Percentiles rank a stretch among this genome's conserved stretches.
These are phyloP conservation scores for Megalops atlanticus DNA, from an alignment of 2,113 vertebrate species.

Conservation along the genomic window DNA sequence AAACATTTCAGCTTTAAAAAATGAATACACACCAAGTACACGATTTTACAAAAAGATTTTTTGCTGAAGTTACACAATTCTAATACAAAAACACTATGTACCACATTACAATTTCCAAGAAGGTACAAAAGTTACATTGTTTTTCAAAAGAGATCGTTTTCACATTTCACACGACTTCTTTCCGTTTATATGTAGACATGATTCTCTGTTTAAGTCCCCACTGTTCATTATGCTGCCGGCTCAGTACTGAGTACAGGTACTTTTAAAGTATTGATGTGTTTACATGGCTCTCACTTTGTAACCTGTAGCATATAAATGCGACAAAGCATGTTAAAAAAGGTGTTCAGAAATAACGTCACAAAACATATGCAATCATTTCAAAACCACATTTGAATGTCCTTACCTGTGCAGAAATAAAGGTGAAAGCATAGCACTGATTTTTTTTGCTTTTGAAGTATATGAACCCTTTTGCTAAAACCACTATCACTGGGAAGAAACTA, in stretches of 20 bases:
- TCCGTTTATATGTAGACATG: slow-evolving; percentile 87
- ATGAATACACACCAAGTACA: slow-evolving; percentile 70
- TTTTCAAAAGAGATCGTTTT: slow-evolving; percentile 73
- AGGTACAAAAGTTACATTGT: slow-evolving; percentile 69
- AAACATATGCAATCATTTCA: slow-evolving; percentile 74
- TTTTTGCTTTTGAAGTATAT: too few species aligned
- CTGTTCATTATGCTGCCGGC: slow-evolving; percentile 94
- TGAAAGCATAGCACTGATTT: slow-evolving; percentile 27
- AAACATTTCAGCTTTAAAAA: slow-evolving; percentile 77
- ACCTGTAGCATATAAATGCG: slow-evolving; percentile 99
- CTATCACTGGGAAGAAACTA: background rate
- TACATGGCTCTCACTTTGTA: slow-evolving; percentile 99
- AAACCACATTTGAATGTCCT: slow-evolving; percentile 49
- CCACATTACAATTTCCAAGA: slow-evolving; percentile 52
- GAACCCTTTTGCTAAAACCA: too few species aligned
- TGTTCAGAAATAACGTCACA: slow-evolving; percentile 75
- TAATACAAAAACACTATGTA: slow-evolving; percentile 59
- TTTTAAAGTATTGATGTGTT: slow-evolving; percentile 98
- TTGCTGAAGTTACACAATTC: slow-evolving; percentile 78
- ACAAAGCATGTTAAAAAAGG: slow-evolving; percentile 99
- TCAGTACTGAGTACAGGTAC: slow-evolving; percentile 97
- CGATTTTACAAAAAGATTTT: slow-evolving; percentile 67
- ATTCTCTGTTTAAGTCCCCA: slow-evolving; percentile 97
- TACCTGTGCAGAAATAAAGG: slow-evolving; percentile 31
- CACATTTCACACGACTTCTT: slow-evolving; percentile 83